Evolutionary conservation across 2,888 invertebrate genomes (phyloP).

Genomic region (Acrocera orbiculus): DNA sequence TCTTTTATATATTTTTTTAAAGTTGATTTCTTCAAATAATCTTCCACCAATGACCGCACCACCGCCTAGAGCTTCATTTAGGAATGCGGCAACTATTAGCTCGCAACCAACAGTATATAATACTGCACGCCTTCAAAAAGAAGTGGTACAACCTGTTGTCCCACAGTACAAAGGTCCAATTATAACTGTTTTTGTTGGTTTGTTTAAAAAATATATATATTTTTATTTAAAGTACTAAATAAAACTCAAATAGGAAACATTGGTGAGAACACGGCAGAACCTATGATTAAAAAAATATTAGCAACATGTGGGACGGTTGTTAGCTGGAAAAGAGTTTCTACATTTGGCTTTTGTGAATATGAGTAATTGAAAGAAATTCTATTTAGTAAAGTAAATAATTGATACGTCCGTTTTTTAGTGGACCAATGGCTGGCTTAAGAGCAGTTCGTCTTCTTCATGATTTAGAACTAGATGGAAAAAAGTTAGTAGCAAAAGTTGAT

Average conservation of each 20-base stretch:
- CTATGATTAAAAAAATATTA: slow-evolving; percentile 82
- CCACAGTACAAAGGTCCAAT: slow-evolving; percentile 51
- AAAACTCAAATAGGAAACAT: slow-evolving; percentile 50
- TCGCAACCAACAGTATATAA: slow-evolving; percentile 30
- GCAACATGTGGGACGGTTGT: slow-evolving; percentile 86
- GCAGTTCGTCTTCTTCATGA: slow-evolving; percentile 87
- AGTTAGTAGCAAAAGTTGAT: slow-evolving; percentile 89
- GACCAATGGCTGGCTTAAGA: slow-evolving; percentile 86
- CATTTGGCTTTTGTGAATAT: slow-evolving; percentile 96
- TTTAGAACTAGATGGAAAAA: slow-evolving; percentile 80
- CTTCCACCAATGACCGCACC: slow-evolving; percentile 30
- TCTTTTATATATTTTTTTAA: too few relatives aligned
- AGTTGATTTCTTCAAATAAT: too few relatives aligned
- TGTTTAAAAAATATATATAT: slow-evolving; percentile 11
- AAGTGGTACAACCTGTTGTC: slow-evolving; percentile 20
- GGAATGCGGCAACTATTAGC: slow-evolving; percentile 32
- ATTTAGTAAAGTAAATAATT: too few relatives aligned
- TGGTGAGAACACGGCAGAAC: slow-evolving; percentile 84
- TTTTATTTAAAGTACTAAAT: neutral
- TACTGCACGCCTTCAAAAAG: slow-evolving; percentile 15
- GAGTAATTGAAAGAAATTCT: too few relatives aligned
- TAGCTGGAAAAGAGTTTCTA: slow-evolving; percentile 94
- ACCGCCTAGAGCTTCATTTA: slow-evolving; percentile 26
- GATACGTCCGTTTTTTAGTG: slow-evolving; percentile 23
- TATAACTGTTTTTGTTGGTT: slow-evolving; percentile 93